Percentiles rank a stretch among this genome's conserved stretches.
Evolutionary conservation across 2,113 vertebrate genomes (phyloP).

Genomic region (Geothlypis trichas): DNA sequence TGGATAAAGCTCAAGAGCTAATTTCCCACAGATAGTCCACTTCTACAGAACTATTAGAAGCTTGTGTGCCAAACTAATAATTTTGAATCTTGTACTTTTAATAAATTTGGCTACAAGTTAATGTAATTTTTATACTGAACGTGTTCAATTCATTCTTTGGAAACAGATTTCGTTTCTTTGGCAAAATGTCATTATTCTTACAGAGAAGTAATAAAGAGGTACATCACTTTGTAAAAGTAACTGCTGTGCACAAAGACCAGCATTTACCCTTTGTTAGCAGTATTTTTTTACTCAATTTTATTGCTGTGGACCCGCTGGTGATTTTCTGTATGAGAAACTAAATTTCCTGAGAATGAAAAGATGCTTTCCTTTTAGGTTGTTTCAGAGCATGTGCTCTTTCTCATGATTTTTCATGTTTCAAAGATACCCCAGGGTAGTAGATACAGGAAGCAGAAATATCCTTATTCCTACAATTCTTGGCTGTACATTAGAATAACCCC

Average conservation of each 20-base stretch:
- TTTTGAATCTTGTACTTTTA: not conserved
- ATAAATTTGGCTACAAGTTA: not conserved
- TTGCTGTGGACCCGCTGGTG: not conserved
- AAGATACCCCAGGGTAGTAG: not conserved
- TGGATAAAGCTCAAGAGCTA: slow-evolving; percentile 3
- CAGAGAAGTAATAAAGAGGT: not conserved
- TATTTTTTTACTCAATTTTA: not conserved
- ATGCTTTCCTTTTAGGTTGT: not conserved
- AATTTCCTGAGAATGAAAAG: not conserved
- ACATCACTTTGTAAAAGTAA: not conserved
- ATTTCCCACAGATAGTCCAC: not conserved
- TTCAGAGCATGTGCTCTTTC: not conserved
- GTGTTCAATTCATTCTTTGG: not conserved
- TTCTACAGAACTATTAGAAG: not conserved
- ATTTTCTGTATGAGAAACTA: not conserved
- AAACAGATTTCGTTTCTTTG: not conserved
- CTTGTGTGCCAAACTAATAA: not conserved
- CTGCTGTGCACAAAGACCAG: not conserved
- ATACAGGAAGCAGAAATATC: not conserved
- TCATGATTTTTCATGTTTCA: not conserved
- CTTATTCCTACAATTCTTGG: not conserved
- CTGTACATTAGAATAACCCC: not conserved
- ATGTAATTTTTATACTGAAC: not conserved
- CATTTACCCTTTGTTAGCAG: not conserved
- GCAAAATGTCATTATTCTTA: not conserved